Base-by-base conservation (phyloP, 2,888 invertebrate species). In the Galerucella calmariensis region DNA sequence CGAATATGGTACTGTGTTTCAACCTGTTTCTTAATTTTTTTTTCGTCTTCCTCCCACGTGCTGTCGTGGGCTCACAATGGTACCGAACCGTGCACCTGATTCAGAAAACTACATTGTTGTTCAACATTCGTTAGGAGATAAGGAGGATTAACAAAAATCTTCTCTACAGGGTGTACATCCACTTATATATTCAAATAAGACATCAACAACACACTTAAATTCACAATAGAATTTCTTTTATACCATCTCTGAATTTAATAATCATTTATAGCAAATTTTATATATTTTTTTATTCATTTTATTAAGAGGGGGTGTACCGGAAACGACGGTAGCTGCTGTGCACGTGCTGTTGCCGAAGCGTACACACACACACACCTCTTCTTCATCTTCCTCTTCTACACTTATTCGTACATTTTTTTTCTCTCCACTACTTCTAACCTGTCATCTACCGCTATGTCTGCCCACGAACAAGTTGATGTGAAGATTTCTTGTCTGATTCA, bases 371-470 rank as follows among this genome's bases (percentile, higher is more conserved):
- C 84, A 48, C 56, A 16, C 16, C 20, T 56, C 16, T 16, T 56
- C 56, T 56, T 56, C 56, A 9, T 9, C 56, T 16, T 65, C 63
- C 8, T 65, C 63, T 41, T 62, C 62, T 62, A 41, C 16, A 41
- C 62, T 62, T 41, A 83, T 84, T 83, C 84, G 82, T 77, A 75
- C 81, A 35, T 82, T 82, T 77, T 81, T 78, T 81, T 81, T 82
- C 79, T 81, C 83, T 35, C 35, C 8, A 35, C 35, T 83, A 82
- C 81, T 80, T 72, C 66, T 83, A 83, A 82, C 41, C 84, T 84
- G 84, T 81, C 84, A 82, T 82, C 80, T 83, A 83, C 83, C 83
- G 83, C 82, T 83, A 83, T 67, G 76, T 68, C 78, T 61, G 73
- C 82, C 83, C 78, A 80, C 80, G 77, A 70, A 71, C 78, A 77